phyloP scores from a whole-genome alignment of 2,888 invertebrate genomes.

The Willowsia nigromaculata region DNA sequence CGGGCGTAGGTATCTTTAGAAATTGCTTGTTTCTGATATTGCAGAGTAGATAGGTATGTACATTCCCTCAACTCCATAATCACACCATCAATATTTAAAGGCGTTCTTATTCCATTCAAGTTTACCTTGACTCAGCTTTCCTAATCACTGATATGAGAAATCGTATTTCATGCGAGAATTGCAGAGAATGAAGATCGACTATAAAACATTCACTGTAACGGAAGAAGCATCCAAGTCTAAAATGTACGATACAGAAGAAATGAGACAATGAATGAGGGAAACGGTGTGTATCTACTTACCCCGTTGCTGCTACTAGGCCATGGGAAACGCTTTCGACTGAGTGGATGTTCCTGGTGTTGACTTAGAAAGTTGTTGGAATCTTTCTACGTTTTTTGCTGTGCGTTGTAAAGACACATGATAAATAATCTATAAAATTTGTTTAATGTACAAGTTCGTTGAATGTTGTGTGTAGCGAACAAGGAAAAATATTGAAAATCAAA shows the following conservation, averaged over 20 bases:
- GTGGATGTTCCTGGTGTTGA: background rate
- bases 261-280: background rate
- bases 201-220: background rate
- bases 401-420: constrained; percentile 26
- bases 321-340: constrained; percentile 7
- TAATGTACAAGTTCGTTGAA: background rate
- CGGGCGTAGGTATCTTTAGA: no score
- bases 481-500: background rate
- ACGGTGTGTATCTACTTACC: constrained; percentile 59
- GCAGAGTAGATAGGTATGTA: no score
- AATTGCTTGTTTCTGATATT: no score
- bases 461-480: background rate
- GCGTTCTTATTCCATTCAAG: no score
- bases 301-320: constrained; percentile 54
- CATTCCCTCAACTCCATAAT: no score
- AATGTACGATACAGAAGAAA: background rate
- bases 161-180: background rate
- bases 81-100: no score
- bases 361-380: background rate
- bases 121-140: background rate
- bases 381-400: background rate
- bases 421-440: background rate
- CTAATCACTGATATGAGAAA: background rate
- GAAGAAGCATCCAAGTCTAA: background rate
- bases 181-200: background rate